Conservation (phyloP, 2,113 vertebrate species). For the Danionella cerebrum region DNA sequence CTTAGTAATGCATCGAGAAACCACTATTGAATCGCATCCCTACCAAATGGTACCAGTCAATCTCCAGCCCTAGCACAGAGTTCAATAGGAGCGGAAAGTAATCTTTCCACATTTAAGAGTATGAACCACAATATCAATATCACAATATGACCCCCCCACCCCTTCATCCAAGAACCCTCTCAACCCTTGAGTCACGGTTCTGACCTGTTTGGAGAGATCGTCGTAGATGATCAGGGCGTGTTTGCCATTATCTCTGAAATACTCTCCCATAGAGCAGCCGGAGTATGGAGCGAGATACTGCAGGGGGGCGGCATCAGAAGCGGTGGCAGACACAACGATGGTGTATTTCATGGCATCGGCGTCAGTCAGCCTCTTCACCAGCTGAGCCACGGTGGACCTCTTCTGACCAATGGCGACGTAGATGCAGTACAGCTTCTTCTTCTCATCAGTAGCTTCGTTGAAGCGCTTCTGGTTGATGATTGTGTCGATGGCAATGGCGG, state of each 20-base stretch:
- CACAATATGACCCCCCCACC: too few species aligned
- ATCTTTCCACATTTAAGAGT: too few species aligned
- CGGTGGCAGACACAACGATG: slow-evolving; percentile 95
- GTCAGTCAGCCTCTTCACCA: slow-evolving; percentile 94
- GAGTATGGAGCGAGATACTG: slow-evolving; percentile 98
- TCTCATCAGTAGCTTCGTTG: slow-evolving; percentile 92
- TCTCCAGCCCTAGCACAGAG: too few species aligned
- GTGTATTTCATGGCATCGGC: slow-evolving; percentile 98
- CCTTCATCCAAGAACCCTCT: too few species aligned
- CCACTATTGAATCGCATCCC: too few species aligned
- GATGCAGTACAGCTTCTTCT: slow-evolving; percentile 98
- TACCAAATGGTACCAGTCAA: too few species aligned
- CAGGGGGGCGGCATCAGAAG: slow-evolving; percentile 91
- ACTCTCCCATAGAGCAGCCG: slow-evolving; percentile 98
- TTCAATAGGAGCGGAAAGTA: too few species aligned
- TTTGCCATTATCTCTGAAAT: slow-evolving; percentile 96
- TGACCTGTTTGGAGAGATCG: slow-evolving; percentile 96
- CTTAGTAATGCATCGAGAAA: too few species aligned
- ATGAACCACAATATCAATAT: too few species aligned
- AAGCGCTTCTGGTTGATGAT: slow-evolving; percentile 98
- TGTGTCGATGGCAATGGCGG: slow-evolving; percentile 93
- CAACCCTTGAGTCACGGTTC: not conserved
- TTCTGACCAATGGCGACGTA: slow-evolving; percentile 99
- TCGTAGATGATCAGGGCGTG: slow-evolving; percentile 97
- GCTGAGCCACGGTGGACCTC: slow-evolving; percentile 94